Percentiles rank a stretch among this genome's conserved stretches.
These are phyloP conservation scores for Odontothrips loti DNA, from an alignment of 2,888 invertebrate species.

Conservation along the genomic window DNA sequence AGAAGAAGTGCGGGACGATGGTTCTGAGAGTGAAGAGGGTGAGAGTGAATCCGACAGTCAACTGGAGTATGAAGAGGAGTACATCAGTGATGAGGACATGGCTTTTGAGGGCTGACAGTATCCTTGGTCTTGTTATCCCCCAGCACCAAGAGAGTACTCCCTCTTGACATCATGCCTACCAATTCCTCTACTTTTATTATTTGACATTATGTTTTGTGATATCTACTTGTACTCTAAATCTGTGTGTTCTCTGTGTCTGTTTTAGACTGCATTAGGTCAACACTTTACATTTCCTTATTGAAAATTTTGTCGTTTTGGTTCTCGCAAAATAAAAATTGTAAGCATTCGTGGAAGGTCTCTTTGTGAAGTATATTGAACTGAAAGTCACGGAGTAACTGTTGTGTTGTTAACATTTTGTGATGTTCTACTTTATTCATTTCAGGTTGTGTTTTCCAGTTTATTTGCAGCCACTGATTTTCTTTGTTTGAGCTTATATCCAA, in stretches of 20 bases:
- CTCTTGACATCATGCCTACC: not conserved
- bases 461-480: not conserved
- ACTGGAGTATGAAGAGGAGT: not conserved
- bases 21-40: not conserved
- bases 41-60: not conserved
- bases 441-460: not conserved
- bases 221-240: not conserved
- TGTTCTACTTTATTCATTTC: not conserved
- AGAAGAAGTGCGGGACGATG: not conserved
- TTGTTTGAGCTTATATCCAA: not conserved
- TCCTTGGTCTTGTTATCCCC: too few relatives aligned
- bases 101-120: not conserved
- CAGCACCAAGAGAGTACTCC: not conserved
- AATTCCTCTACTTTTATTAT: not conserved
- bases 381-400: not conserved
- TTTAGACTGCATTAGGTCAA: not conserved
- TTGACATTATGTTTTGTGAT: not conserved
- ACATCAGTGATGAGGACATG: not conserved
- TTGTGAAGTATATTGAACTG: not conserved
- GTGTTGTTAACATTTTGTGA: not conserved
- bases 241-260: not conserved
- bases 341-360: not conserved
- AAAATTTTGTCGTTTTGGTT: not conserved
- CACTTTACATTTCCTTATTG: not conserved
- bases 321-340: not conserved